Percentiles rank a stretch among this genome's conserved stretches.
phyloP scores from a whole-genome alignment of 2,797 vertebrate genomes.

The Myiotriccus ornatus region DNA sequence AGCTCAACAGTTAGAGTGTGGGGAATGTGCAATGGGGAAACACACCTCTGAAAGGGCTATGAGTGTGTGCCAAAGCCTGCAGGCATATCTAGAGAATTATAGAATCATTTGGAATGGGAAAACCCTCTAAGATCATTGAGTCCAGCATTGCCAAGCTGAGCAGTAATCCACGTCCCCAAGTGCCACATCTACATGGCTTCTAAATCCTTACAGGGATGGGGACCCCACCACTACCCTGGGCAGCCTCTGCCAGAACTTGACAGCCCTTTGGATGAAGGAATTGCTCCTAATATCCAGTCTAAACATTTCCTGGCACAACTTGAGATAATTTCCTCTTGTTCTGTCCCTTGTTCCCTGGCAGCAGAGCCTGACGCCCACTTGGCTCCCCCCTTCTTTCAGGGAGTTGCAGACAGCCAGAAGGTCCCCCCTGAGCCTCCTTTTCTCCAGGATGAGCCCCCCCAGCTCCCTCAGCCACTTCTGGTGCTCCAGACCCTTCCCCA shows the following conservation, averaged over 20 bases:
- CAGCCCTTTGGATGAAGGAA: not conserved
- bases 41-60: not conserved
- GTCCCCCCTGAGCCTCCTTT: not conserved
- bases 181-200: not conserved
- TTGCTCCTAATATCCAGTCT: not conserved
- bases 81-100: not conserved
- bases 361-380: accelerated
- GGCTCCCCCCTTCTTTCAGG: not conserved
- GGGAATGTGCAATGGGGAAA: not conserved
- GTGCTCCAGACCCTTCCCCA: not conserved
- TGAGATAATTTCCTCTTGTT: accelerated
- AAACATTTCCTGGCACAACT: not conserved
- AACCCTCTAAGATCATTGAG: not conserved
- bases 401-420: not conserved
- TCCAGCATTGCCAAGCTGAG: not conserved
- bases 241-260: not conserved
- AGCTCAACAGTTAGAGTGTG: not conserved
- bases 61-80: not conserved
- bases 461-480: not conserved
- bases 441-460: accelerated
- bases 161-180: not conserved
- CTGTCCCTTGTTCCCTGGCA: not conserved
- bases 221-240: not conserved
- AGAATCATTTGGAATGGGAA: not conserved
- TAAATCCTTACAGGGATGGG: not conserved